Base-by-base conservation (phyloP, 2,113 vertebrate genomes). In the Phrynocephalus versicolor region DNA sequence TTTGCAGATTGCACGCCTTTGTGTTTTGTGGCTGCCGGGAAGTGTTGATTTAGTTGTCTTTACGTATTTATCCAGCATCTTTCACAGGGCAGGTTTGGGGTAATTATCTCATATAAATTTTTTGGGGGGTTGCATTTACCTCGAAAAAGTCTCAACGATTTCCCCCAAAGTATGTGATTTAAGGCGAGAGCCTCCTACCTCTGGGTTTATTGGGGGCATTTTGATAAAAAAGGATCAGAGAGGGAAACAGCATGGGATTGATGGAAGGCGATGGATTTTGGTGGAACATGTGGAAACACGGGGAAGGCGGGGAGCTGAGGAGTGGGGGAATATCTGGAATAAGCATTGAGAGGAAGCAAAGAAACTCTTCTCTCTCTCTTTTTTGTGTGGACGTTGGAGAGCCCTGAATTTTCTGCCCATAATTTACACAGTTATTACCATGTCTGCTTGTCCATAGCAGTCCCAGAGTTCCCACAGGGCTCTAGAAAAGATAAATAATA, bases 401-500 rank as follows among this genome's bases (percentile, higher is more conserved):
- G 2, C 71, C 60, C 35, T 13, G 71, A 37, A 83, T 12, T 74
- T 74, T 78, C 51, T 0, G 0, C 78, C 80, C 87, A 58, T 87
- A 85, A 92, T 78, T 92, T 39, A 91, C 23, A 3, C 0, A 0
- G 18, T 35, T 70, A 33, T 90, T 90, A 81, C 85, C 41, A 3
- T 83, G 78, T 78, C 80, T 67, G 83, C 82, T 88, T 87, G 80
- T 82, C 82, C 58, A 62, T 8, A 10, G 83, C 90, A 78, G 41
- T 79, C 84, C 81, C 88, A 76, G 70, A 9, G 79, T 84, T 87
- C 88, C 91, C 91, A 77, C 81, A 58, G 86, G 81, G 83, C 89
- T 85, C 75, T n/a, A 1, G 79, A 88, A 82, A 51, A 35, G 90
- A 74, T 89, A 91, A 91, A 90, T 90, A 93, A 84, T 60, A 88